Conservation (phyloP, 2,888 invertebrate genomes). For the Meteorus cinctellus region DNA sequence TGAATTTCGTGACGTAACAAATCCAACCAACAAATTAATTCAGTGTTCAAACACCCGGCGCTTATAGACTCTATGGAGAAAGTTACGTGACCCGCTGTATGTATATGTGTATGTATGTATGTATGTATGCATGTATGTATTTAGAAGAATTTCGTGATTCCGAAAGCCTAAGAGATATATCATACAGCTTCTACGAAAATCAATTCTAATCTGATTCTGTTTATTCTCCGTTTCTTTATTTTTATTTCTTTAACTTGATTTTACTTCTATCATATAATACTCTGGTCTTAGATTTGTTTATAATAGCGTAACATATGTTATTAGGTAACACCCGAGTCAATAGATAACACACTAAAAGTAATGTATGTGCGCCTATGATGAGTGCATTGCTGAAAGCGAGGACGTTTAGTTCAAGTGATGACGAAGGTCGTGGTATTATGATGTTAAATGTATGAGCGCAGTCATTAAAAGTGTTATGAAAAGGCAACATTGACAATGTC, state of each 20-base stretch:
- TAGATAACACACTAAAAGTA: slow-evolving; percentile 7
- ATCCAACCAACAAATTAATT: slow-evolving; percentile 61
- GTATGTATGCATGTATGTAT: background rate
- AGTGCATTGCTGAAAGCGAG: slow-evolving; percentile 9
- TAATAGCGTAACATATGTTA: background rate
- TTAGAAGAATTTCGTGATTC: background rate
- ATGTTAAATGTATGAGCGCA: slow-evolving; percentile 41
- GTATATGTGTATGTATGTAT: slow-evolving; percentile 1
- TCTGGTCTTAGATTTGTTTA: background rate
- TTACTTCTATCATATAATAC: background rate
- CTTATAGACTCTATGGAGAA: slow-evolving; percentile 47
- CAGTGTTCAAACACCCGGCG: slow-evolving; percentile 54
- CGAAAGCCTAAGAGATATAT: background rate
- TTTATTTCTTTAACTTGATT: background rate
- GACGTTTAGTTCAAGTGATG: slow-evolving; percentile 27
- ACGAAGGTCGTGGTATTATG: slow-evolving; percentile 49
- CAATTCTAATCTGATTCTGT: background rate
- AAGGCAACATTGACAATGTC: slow-evolving; percentile 44
- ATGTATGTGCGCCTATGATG: slow-evolving; percentile 9
- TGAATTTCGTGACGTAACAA: slow-evolving; percentile 59
- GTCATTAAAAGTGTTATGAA: slow-evolving; percentile 42
- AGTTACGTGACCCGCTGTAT: slow-evolving; percentile 47
- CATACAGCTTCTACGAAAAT: background rate
- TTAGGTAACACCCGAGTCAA: slow-evolving; percentile 22
- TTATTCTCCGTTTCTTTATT: background rate